Conservation (phyloP, 2,888 invertebrate species). For the Micoletzkya japonica region DNA sequence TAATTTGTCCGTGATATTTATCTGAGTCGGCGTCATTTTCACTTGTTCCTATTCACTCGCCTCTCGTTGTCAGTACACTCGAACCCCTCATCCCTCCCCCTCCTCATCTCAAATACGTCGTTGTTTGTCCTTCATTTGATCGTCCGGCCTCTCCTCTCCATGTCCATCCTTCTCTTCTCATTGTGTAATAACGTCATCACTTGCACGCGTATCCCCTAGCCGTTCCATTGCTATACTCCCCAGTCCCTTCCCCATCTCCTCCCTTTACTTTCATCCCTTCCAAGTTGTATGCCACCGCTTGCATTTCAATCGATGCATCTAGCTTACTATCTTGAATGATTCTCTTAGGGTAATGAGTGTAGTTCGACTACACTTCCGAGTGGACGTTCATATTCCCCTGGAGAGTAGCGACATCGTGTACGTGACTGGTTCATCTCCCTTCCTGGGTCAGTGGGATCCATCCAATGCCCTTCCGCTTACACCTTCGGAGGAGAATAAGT, state of each 20-base stretch:
- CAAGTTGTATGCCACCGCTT: conserved; percentile 1
- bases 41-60: too few relatives aligned
- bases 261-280: not conserved
- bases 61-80: too few relatives aligned
- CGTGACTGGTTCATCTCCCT: conserved; percentile 49
- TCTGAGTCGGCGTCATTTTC: too few relatives aligned
- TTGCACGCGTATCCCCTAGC: too few relatives aligned
- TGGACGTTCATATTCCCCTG: conserved; percentile 45
- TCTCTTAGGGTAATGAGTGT: not conserved
- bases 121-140: too few relatives aligned
- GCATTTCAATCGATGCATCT: conserved; percentile 13
- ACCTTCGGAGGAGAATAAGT: conserved; percentile 40
- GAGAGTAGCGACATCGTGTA: conserved; percentile 50
- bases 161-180: too few relatives aligned
- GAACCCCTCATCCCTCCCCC: too few relatives aligned
- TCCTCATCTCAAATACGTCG: too few relatives aligned
- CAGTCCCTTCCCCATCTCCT: not conserved
- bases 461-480: conserved; percentile 45
- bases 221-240: too few relatives aligned
- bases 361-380: conserved; percentile 53
- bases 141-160: too few relatives aligned
- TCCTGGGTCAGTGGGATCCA: conserved; percentile 56
- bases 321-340: not conserved
- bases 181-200: too few relatives aligned
- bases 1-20: too few relatives aligned